A percentile compares a stretch with the other conserved stretches of the same genome.
Conservation (phyloP, 1,140 invertebrate species). For the Brachionus rotundiformis region DNA sequence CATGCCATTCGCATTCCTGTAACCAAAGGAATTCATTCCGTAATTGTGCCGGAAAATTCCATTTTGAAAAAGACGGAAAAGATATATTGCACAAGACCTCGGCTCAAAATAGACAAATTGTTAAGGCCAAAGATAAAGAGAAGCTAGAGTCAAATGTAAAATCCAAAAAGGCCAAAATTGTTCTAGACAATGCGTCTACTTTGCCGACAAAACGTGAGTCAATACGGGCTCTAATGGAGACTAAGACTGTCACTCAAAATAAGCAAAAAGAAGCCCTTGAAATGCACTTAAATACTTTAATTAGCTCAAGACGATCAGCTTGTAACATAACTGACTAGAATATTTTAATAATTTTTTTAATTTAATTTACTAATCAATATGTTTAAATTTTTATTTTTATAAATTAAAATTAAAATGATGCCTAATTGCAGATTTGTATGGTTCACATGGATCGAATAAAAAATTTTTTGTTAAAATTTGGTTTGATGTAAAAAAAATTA, state of each 20-base stretch:
- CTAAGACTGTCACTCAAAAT: conserved; percentile 24
- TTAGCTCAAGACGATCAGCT: conserved; percentile 10
- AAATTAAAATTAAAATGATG: not conserved
- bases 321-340: not conserved
- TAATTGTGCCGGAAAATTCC: not conserved
- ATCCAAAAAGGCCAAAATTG: conserved; percentile 41
- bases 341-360: not conserved
- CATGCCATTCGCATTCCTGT: conserved; percentile 28
- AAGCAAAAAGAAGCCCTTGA: conserved; percentile 46
- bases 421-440: too few relatives aligned
- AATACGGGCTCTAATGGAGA: conserved; percentile 43
- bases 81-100: conserved; percentile 18
- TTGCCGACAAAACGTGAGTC: conserved; percentile 47
- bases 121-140: conserved; percentile 19
- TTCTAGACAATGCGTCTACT: conserved; percentile 32
- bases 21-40: not conserved
- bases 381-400: not conserved
- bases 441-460: too few relatives aligned
- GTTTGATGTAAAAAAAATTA: too few relatives aligned
- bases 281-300: conserved; percentile 49
- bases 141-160: conserved; percentile 16
- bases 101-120: conserved; percentile 37
- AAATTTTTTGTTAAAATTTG: too few relatives aligned
- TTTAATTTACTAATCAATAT: not conserved
- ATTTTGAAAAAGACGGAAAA: conserved; percentile 2